Base-by-base conservation (phyloP, 2,113 vertebrate genomes). In the Porphyrio hochstetteri region DNA sequence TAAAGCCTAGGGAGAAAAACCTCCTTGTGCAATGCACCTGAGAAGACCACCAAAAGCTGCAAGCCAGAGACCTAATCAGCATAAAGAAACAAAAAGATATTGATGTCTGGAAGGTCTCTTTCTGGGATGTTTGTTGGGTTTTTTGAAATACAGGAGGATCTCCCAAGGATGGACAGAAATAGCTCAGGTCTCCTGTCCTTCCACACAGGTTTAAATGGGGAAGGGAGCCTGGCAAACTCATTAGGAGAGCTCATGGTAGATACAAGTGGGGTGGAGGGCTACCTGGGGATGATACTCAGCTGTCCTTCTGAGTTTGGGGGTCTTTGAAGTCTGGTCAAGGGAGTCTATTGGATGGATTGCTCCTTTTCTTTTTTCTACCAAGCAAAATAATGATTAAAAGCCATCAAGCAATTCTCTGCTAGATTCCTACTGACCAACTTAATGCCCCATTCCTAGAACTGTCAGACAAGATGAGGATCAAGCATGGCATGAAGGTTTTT, bases 381-480 rank as follows among this genome's bases (percentile, higher is more conserved):
- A 86, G 64, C 17, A 82, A 71, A 89, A 88, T 52, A 67, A 94
- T 40, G 44, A 77, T 78, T 80, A 55, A 31, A 83, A 86, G 71
- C 86, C 75, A 81, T 90, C 82, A 90, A 72, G 13, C 2, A 4
- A 50, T 48, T 88, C 38, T 50, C 67, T 35, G 86, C 19, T 29
- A 36, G 74, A 35, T 84, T 90, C 36, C 44, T 82, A 82, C 70
- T 83, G 92, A 90, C 59, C 67, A 61, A 21, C 67, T n/a, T 82
- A 65, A 74, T 65, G 44, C 16, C 31, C 17, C 8, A 6, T 90
- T 93, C 82, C 90, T 85, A 80, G 85, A 91, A 65, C 71, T 93
- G 94, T 88, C 82, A 92, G 59, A n/a, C 1, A 3, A 93, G 90
- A 92, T 72, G 70, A 95, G 65, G 48, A 76, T 57, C 81, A 85